phyloP scores from a whole-genome alignment of 2,113 vertebrate genomes.

The Cinclus cinclus region DNA sequence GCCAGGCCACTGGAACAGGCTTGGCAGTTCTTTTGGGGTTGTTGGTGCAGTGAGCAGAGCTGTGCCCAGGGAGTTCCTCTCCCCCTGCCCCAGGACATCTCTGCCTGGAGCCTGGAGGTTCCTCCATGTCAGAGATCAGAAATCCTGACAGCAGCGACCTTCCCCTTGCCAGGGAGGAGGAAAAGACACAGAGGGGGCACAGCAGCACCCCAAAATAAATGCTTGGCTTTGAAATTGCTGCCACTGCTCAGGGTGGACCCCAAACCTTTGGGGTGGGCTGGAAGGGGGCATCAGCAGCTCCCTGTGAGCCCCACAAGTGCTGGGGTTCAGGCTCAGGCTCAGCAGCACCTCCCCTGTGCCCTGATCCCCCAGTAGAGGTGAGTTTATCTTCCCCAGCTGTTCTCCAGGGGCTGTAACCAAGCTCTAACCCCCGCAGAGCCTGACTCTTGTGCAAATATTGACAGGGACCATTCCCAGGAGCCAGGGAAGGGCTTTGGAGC shows the following conservation, averaged over 20 bases:
- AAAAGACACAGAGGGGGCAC: rapidly evolving
- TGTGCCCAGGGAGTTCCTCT: rapidly evolving
- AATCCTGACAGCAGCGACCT: background rate
- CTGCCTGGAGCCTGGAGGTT: background rate
- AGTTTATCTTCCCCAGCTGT: background rate
- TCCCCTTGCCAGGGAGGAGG: background rate
- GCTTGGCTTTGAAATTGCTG: background rate
- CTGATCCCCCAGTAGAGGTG: rapidly evolving
- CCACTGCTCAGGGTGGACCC: background rate
- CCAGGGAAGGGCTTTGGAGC: background rate
- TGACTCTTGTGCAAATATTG: background rate
- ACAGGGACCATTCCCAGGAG: background rate
- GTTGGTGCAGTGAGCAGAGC: background rate
- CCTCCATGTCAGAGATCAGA: rapidly evolving
- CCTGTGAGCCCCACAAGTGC: rapidly evolving
- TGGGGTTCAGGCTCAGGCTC: background rate
- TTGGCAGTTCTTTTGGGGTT: rapidly evolving
- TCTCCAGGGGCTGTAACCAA: background rate
- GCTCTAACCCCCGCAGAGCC: background rate
- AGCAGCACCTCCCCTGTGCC: background rate
- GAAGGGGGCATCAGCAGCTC: background rate
- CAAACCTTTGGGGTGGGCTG: rapidly evolving
- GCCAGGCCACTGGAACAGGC: background rate
- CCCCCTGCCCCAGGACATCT: background rate
- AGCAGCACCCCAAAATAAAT: background rate